Conservation (phyloP, 2,888 invertebrate species). For the Pycnomerus fuliginosus region DNA sequence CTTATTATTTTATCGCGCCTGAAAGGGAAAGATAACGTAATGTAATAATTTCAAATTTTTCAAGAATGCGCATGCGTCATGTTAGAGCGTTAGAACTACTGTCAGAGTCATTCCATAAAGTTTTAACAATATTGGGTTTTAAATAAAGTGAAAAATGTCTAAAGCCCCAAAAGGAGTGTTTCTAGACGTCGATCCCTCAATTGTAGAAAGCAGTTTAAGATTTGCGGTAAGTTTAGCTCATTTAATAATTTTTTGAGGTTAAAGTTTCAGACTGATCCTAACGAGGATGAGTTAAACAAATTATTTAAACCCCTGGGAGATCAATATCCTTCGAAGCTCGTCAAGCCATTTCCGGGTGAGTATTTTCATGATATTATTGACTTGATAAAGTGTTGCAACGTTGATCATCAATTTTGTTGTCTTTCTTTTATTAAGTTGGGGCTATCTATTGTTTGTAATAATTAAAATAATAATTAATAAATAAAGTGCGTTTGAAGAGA, state of each 20-base stretch:
- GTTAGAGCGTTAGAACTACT: not conserved
- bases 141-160: slow-evolving; percentile 1
- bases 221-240: slow-evolving; percentile 41
- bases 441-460: too few relatives aligned
- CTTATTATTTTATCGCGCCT: not conserved
- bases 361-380: too few relatives aligned
- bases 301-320: slow-evolving; percentile 48
- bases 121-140: not conserved
- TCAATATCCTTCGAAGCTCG: slow-evolving; percentile 59
- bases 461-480: too few relatives aligned
- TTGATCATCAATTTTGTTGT: too few relatives aligned
- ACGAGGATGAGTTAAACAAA: slow-evolving; percentile 63
- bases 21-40: not conserved
- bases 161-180: slow-evolving; percentile 32
- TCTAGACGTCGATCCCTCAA: slow-evolving; percentile 48
- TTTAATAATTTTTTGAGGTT: slow-evolving; percentile 11
- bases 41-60: not conserved
- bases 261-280: slow-evolving; percentile 55
- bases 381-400: too few relatives aligned
- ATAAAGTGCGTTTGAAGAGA: too few relatives aligned
- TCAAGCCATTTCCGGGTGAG: slow-evolving; percentile 72
- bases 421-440: too few relatives aligned
- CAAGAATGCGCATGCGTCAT: too few relatives aligned
- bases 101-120: not conserved
- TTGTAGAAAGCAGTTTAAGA: slow-evolving; percentile 47